A percentile compares a stretch with the other conserved stretches of the same genome.
Conservation (phyloP, 2,888 invertebrate species). For the Himalopsyche japonica region DNA sequence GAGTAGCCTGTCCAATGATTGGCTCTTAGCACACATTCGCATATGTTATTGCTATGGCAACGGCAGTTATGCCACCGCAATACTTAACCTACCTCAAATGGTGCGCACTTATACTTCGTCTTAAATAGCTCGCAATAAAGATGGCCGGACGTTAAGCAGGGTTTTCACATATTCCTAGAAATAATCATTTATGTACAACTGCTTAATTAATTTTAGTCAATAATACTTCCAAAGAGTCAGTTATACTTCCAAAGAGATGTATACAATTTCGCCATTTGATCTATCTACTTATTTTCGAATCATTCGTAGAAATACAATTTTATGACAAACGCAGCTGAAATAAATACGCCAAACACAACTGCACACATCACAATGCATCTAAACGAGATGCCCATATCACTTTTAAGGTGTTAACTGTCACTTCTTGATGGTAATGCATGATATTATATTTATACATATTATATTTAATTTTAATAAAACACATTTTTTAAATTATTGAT, state of each 20-base stretch:
- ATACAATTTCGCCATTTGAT: no score
- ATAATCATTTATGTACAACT: not conserved
- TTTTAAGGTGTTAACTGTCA: no score
- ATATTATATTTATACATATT: no score
- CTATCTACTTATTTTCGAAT: no score
- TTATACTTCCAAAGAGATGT: not conserved
- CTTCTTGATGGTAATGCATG: no score
- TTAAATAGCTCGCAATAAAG: not conserved
- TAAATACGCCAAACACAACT: no score
- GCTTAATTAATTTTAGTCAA: not conserved
- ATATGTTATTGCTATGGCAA: not conserved
- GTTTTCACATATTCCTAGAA: not conserved
- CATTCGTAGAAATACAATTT: no score
- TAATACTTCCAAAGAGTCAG: not conserved
- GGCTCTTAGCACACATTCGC: not conserved
- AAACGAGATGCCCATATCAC: no score
- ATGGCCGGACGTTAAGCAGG: not conserved
- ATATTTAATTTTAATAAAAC: no score
- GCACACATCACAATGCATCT: no score
- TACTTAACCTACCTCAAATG: conserved; percentile 11
- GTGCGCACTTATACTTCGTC: not conserved
- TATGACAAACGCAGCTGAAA: no score
- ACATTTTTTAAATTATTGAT: no score
- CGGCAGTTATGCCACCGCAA: not conserved
- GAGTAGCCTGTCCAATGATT: not conserved